Conservation (phyloP, 2,113 vertebrate genomes). For the Sorex fumeus region DNA sequence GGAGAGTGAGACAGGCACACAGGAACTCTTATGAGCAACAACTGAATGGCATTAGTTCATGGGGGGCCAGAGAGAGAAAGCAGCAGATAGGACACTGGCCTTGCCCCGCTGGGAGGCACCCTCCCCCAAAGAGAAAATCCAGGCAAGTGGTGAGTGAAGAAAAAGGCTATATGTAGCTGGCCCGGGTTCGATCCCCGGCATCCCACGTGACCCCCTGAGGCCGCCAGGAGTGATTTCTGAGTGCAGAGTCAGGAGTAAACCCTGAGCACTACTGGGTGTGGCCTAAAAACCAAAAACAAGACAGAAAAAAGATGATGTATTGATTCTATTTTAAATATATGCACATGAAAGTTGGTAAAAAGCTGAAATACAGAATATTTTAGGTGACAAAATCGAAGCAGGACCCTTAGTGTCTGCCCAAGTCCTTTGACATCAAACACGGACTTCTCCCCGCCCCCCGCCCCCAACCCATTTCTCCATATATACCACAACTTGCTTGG, state of each 20-base stretch:
- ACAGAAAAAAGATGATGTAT: too few relatives aligned
- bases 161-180: not conserved
- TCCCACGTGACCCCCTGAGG: too few relatives aligned
- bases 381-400: not conserved
- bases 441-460: not conserved
- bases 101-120: too few relatives aligned
- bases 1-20: conserved; percentile 75
- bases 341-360: not conserved
- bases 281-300: too few relatives aligned
- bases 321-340: not conserved
- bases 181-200: too few relatives aligned
- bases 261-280: too few relatives aligned
- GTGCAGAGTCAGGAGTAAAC: too few relatives aligned
- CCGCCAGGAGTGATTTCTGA: too few relatives aligned
- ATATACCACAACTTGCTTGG: not conserved
- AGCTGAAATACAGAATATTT: conserved; percentile 34
- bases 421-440: not conserved
- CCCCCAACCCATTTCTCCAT: too few relatives aligned
- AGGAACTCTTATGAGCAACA: conserved; percentile 82
- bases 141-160: not conserved
- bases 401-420: not conserved
- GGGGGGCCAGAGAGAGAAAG: not conserved
- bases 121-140: not conserved
- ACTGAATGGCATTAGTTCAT: conserved; percentile 80
- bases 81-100: too few relatives aligned